phyloP scores from a whole-genome alignment of 2,113 vertebrate species.

The Mirounga angustirostris region DNA sequence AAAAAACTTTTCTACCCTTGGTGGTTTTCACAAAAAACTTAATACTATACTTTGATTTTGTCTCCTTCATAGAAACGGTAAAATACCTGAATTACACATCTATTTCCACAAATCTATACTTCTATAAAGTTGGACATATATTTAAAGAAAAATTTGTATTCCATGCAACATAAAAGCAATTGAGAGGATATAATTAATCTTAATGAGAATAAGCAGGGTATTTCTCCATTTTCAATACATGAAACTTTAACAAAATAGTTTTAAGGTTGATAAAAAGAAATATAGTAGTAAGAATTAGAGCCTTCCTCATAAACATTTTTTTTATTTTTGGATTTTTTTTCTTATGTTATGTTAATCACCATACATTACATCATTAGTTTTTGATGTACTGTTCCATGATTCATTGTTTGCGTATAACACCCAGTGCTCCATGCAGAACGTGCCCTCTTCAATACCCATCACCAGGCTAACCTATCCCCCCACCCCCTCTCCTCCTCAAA shows the following conservation, averaged over 20 bases:
- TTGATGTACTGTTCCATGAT: too few species aligned
- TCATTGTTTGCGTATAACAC: too few species aligned
- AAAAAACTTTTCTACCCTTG: neutral
- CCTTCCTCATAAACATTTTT: neutral
- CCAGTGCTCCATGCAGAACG: too few species aligned
- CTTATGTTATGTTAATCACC: too few species aligned
- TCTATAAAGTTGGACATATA: neutral
- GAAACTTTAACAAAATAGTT: conserved; percentile 19
- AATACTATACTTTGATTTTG: neutral
- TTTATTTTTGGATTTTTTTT: too few species aligned
- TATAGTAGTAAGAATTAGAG: neutral
- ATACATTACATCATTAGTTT: too few species aligned
- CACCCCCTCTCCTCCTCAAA: neutral
- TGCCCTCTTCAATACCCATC: too few species aligned
- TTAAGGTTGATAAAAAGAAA: neutral
- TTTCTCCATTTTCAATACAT: neutral
- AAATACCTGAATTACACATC: neutral
- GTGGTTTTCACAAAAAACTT: conserved; percentile 28
- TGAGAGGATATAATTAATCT: neutral
- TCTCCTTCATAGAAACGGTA: neutral
- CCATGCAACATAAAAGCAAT: neutral
- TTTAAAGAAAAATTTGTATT: neutral
- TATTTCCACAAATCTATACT: conserved; percentile 4
- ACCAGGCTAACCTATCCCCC: too few species aligned
- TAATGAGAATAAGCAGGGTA: neutral